These are phyloP conservation scores for Parazoanthus atlanticus DNA, from an alignment of 92 coral and sea anemone species.

Conservation along the genomic window DNA sequence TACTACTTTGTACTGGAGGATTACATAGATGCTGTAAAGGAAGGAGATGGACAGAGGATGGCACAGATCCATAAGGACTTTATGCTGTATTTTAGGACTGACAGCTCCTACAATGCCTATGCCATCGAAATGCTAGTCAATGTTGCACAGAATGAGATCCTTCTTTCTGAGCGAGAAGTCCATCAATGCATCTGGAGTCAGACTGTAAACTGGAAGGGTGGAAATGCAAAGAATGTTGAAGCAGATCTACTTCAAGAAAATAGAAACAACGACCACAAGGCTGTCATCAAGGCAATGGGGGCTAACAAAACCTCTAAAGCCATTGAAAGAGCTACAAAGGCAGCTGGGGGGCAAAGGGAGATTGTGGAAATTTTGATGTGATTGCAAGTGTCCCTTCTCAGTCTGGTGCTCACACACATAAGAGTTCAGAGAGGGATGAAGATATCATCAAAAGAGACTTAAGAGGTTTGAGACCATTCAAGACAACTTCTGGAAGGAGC, in stretches of 20 bases:
- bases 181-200: constrained; percentile 36
- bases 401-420: constrained; percentile 47
- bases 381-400: constrained; percentile 32
- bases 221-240: constrained; percentile 43
- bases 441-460: constrained; percentile 35
- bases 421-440: constrained; percentile 45
- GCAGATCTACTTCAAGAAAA: constrained; percentile 41
- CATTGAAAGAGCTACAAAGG: constrained; percentile 47
- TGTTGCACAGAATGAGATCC: constrained; percentile 33
- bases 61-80: constrained; percentile 49
- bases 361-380: constrained; percentile 60
- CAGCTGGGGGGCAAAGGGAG: constrained; percentile 54
- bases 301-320: constrained; percentile 64
- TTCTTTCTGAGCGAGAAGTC: constrained; percentile 29
- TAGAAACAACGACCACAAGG: constrained; percentile 45
- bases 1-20: constrained; percentile 20
- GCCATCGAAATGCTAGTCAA: constrained; percentile 49
- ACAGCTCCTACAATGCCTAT: constrained; percentile 34
- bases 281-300: constrained; percentile 50
- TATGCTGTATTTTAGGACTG: constrained; percentile 38
- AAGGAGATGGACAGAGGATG: constrained; percentile 55
- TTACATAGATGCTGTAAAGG: constrained; percentile 46
- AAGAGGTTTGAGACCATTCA: constrained; percentile 51
- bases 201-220: constrained; percentile 47
- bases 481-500: constrained; percentile 8